A percentile compares a stretch with the other conserved stretches of the same genome.
Evolutionary conservation across 2,888 invertebrate species (phyloP).

Genomic region (Dasysyrphus albostriatus): DNA sequence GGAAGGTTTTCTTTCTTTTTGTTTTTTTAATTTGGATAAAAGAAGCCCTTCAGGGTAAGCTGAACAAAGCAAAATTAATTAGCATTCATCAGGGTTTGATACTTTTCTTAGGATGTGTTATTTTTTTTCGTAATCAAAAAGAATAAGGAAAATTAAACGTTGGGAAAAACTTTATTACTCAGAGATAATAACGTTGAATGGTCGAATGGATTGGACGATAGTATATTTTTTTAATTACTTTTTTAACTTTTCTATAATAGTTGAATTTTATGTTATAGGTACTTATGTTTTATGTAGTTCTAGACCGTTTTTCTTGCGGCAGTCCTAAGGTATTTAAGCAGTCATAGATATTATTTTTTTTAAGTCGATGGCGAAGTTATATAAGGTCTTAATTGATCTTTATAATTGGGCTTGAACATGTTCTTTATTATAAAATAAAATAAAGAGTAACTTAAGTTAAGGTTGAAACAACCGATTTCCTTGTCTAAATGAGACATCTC

Average conservation of each 20-base stretch:
- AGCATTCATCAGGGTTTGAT: slow-evolving; percentile 50
- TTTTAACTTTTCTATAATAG: not conserved
- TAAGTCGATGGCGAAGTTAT: too few relatives aligned
- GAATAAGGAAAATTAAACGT: slow-evolving; percentile 26
- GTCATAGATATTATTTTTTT: too few relatives aligned
- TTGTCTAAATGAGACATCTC: too few relatives aligned
- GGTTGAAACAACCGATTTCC: too few relatives aligned
- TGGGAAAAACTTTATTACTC: slow-evolving; percentile 28
- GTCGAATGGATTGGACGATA: not conserved
- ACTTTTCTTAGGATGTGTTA: slow-evolving; percentile 8
- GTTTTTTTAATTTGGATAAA: not conserved
- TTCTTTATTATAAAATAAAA: too few relatives aligned
- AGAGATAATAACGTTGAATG: slow-evolving; percentile 12
- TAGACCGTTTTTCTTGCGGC: too few relatives aligned
- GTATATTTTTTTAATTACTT: not conserved
- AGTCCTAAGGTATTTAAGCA: too few relatives aligned
- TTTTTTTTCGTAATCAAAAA: slow-evolving; percentile 13
- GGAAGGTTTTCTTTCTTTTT: slow-evolving; percentile 3
- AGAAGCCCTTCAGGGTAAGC: slow-evolving; percentile 5
- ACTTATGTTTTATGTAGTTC: not conserved
- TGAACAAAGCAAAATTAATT: slow-evolving; percentile 59
- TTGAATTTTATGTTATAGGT: not conserved
- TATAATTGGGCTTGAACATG: too few relatives aligned
- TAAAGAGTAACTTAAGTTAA: too few relatives aligned
- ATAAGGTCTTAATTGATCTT: too few relatives aligned